Conservation (phyloP, 2,797 vertebrate species). For the Schizopygopsis malacanthus region DNA sequence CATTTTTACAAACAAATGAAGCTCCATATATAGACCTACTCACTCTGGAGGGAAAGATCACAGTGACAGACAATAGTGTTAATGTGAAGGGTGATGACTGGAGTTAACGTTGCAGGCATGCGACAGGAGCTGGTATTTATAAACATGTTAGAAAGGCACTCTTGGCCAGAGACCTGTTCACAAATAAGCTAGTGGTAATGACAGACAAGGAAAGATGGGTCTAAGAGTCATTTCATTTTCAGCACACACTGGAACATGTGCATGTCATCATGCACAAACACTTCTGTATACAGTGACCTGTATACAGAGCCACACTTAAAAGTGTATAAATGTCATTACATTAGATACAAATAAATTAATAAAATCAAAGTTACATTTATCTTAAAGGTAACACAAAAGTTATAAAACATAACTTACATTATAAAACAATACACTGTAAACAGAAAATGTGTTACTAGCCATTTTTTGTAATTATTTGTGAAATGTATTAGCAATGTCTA, state of each 20-base stretch:
- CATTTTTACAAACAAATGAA: not conserved
- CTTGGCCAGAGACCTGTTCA: constrained; percentile 22
- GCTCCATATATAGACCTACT: not conserved
- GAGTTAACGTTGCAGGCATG: not conserved
- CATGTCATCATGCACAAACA: constrained; percentile 22
- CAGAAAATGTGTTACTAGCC: not conserved
- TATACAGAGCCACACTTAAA: not conserved
- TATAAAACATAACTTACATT: not conserved
- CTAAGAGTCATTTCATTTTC: constrained; percentile 26
- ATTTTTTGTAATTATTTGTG: not conserved
- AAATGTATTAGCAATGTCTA: not conserved
- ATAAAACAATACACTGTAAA: not conserved
- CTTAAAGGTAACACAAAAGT: not conserved
- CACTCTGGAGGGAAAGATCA: constrained; percentile 27
- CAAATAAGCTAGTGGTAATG: constrained; percentile 18
- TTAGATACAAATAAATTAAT: not conserved
- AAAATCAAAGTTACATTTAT: not conserved
- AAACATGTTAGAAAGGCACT: constrained; percentile 43
- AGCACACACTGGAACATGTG: constrained; percentile 6
- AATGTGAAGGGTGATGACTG: constrained; percentile 17
- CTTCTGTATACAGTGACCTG: not conserved
- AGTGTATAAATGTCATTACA: not conserved
- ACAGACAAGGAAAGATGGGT: constrained; percentile 8
- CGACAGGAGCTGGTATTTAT: constrained; percentile 33
- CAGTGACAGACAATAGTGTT: not conserved